Base-by-base conservation (phyloP, 2,113 vertebrate species). In the Plecotus auritus region DNA sequence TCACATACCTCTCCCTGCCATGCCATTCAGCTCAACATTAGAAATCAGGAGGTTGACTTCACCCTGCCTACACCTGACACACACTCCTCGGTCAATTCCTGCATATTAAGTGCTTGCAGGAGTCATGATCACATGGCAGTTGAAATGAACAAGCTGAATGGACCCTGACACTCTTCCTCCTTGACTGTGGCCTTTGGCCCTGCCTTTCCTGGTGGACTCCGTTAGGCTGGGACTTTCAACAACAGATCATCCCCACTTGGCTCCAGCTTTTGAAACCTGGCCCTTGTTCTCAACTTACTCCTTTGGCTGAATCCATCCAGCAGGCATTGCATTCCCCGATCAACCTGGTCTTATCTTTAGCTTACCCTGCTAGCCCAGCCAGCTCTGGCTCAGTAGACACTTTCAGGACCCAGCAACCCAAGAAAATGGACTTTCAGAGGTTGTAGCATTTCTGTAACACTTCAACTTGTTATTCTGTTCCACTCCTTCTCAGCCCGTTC, bases 191-290 rank as follows among this genome's bases (percentile, higher is more conserved):
- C 32, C 90, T 90, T 80, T 28, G 69, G 77, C 61, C 64, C 56
- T 74, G 4, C 13, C 45, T 73, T 73, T 89, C 74, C n/a, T 64
- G 54, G 61, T 20, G 12, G 49, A 91, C 1, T 47, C 90, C 30
- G 9, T 77, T 61, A 78, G 74, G 11, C 40, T 51, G 16, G 23
- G 20, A 83, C 83, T 89, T 91, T 10, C n/a, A 74, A 72, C 56
- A 64, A 72, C 26, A 64, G 73, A 56, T 40, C 12, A 2, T 56
- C 20, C 51, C 37, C n/a, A 69, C 16, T 13, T 7, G 54, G 73
- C 28, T 82, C 78, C 74, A 85, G 93, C 73, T 73, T 94, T 88
- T 81, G 70, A 82, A 90, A 92, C 28, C 51, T 73, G 22, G 51
- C 51, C 74, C 26, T 89, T 64, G 47, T 56, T 88, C 67, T 88